phyloP scores from a whole-genome alignment of 2,797 vertebrate species.

The Lindbergichthys nudifrons region DNA sequence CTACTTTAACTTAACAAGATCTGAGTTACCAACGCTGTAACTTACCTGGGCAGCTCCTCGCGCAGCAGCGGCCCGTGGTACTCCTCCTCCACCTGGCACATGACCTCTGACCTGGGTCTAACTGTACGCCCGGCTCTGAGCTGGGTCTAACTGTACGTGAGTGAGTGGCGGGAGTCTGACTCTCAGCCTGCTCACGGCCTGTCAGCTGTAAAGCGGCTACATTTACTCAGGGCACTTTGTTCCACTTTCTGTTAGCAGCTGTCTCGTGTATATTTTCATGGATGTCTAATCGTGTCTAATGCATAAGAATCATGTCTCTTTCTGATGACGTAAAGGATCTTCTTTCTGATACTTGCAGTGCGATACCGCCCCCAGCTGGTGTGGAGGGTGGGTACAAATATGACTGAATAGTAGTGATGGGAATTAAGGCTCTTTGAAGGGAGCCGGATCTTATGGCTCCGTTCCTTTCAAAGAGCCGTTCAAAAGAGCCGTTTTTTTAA shows the following conservation, averaged over 20 bases:
- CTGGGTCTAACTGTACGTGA: not conserved
- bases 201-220: not conserved
- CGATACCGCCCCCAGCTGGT: not conserved
- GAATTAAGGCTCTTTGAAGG: too few relatives aligned
- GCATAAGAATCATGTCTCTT: not conserved
- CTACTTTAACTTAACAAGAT: too few relatives aligned
- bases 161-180: too few relatives aligned
- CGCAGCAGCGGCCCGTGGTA: slow-evolving; percentile 59
- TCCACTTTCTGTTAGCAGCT: not conserved
- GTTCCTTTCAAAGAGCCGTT: too few relatives aligned
- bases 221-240: not conserved
- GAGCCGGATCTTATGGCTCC: too few relatives aligned
- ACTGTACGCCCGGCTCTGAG: too few relatives aligned
- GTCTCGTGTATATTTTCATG: not conserved
- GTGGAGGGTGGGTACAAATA: not conserved
- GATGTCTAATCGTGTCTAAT: too few relatives aligned
- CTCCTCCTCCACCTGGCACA: slow-evolving; percentile 84
- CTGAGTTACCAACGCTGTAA: too few relatives aligned
- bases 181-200: too few relatives aligned
- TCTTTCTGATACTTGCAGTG: not conserved
- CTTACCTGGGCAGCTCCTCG: slow-evolving; percentile 57
- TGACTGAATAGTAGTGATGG: too few relatives aligned
- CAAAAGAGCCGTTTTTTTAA: too few relatives aligned
- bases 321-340: not conserved
- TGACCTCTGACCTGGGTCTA: slow-evolving; percentile 23